Conservation (phyloP, 2,113 vertebrate species). For the Calyptommatus sinebrachiatus region DNA sequence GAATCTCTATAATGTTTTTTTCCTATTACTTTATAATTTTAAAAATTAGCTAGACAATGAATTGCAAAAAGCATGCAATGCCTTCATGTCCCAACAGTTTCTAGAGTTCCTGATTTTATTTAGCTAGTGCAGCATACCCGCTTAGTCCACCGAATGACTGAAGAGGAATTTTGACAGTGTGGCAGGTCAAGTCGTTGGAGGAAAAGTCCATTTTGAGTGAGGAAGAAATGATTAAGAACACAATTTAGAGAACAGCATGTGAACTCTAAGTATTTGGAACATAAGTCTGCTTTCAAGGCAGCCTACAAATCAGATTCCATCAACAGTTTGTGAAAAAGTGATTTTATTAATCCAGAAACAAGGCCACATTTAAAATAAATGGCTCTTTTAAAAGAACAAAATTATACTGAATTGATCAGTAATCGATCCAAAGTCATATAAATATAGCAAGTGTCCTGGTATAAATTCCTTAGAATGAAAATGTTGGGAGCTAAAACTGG, state of each 20-base stretch:
- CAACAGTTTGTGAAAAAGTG: conserved; percentile 53
- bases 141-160: background rate
- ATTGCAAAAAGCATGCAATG: background rate
- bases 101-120: background rate
- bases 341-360: conserved; percentile 53
- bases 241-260: no score
- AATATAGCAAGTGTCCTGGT: conserved; percentile 49
- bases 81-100: background rate
- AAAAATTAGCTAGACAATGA: background rate
- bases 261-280: background rate
- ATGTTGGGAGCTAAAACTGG: conserved; percentile 40
- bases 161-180: no score
- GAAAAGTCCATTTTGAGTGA: no score
- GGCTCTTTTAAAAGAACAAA: conserved; percentile 52
- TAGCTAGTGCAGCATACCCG: background rate
- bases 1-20: background rate
- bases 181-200: no score
- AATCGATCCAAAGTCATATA: conserved; percentile 54
- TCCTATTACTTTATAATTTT: background rate
- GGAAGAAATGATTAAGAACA: no score
- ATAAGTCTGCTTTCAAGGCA: background rate
- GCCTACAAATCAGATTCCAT: conserved; percentile 46
- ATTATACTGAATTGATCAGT: conserved; percentile 54
- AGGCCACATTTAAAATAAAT: conserved; percentile 59
- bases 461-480: conserved; percentile 46